These are phyloP conservation scores for Amiota minor DNA, from an alignment of 2,888 invertebrate species.

Conservation along the genomic window DNA sequence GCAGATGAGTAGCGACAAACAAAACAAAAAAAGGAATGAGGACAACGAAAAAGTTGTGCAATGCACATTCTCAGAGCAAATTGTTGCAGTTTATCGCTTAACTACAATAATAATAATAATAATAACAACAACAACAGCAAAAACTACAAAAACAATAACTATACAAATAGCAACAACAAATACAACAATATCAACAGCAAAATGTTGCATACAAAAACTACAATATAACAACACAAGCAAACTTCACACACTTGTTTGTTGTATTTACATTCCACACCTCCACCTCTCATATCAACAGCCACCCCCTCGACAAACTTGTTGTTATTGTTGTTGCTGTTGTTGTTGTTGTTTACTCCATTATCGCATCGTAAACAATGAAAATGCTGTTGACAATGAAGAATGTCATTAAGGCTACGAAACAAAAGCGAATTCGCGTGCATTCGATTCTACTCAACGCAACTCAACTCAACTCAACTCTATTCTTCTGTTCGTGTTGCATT, in stretches of 20 bases:
- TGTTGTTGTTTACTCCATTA: conserved; percentile 46
- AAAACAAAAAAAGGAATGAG: conserved; percentile 32
- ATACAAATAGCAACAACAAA: conserved; percentile 14
- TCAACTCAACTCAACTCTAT: not conserved
- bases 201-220: too few relatives aligned
- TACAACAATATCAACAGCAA: not conserved
- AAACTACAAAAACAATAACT: conserved; percentile 6
- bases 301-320: conserved; percentile 34
- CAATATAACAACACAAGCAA: not conserved
- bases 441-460: not conserved
- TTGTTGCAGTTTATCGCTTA: conserved; percentile 66
- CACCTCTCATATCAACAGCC: conserved; percentile 47
- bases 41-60: conserved; percentile 54
- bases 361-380: conserved; percentile 56
- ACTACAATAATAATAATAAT: conserved; percentile 47
- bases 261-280: conserved; percentile 44
- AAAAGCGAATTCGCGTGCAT: not conserved
- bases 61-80: conserved; percentile 59
- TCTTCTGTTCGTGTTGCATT: not conserved
- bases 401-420: conserved; percentile 53
- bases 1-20: not conserved
- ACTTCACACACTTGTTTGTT: conserved; percentile 41
- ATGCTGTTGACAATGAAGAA: conserved; percentile 60
- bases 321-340: not conserved
- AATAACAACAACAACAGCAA: conserved; percentile 23